Percentiles rank a stretch among this genome's conserved stretches.
Evolutionary conservation across 2,888 invertebrate species (phyloP).

Genomic region (Carcina quercana): DNA sequence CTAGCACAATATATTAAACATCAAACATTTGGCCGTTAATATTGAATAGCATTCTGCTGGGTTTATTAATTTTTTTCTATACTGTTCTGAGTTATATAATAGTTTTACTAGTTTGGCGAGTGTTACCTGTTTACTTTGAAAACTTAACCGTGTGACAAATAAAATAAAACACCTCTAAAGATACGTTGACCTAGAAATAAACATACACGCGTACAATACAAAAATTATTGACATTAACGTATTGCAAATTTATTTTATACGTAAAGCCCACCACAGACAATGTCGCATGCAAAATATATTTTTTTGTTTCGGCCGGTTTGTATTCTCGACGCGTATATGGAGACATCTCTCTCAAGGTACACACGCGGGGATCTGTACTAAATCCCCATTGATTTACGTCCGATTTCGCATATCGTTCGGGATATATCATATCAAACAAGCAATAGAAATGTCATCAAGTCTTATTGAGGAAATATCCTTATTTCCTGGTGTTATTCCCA

Average conservation of each 20-base stretch:
- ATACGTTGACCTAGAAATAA: background rate
- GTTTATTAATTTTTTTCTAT: too few relatives aligned
- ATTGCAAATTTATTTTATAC: background rate
- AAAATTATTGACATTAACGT: too few relatives aligned
- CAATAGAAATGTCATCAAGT: too few relatives aligned
- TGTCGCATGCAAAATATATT: constrained; percentile 1
- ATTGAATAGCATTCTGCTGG: too few relatives aligned
- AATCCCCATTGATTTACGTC: constrained; percentile 47
- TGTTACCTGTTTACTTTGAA: background rate
- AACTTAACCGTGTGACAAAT: background rate
- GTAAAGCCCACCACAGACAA: background rate
- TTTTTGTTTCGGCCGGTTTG: constrained; percentile 12
- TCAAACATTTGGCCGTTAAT: too few relatives aligned
- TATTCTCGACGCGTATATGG: constrained; percentile 18
- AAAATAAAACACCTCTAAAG: background rate
- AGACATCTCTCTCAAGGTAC: constrained; percentile 15
- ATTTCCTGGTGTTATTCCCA: too few relatives aligned
- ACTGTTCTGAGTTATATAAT: background rate
- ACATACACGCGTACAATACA: background rate
- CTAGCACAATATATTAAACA: too few relatives aligned
- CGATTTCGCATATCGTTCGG: constrained; percentile 28
- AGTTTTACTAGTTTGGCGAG: background rate
- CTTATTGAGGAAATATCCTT: too few relatives aligned
- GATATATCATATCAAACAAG: too few relatives aligned
- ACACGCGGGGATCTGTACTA: constrained; percentile 30